Evolutionary conservation across 2,888 invertebrate genomes (phyloP), one percentile per base, ranked within the genome.

Genomic region (Papilio demoleus): DNA sequence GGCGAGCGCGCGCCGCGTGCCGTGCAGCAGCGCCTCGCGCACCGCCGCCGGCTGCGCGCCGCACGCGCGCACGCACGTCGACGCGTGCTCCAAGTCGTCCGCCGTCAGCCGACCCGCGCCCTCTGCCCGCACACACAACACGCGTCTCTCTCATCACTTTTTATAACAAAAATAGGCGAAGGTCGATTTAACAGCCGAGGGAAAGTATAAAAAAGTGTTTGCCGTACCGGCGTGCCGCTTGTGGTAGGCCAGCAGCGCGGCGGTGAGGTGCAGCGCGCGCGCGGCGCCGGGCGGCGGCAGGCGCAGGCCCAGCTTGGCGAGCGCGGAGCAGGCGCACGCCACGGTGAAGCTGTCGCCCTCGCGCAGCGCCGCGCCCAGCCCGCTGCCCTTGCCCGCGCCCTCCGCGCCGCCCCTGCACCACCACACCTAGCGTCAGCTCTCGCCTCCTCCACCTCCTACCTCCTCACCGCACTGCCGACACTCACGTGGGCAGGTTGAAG

Each of bases 321-420:
- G 93, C 36, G 98, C 97, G 1, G 98, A 97, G 53, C 98, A 97
- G 22, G 99, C 92, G 50, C 98, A 96, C 14, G 99, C 98, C 1
- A 97, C 98, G 71, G 99, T 96, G 90, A 99, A 99, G 88, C 98
- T 98, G 82, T 99, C 98, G 1, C 99, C 99, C 74, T 97, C 96
- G 93, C 98, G 95, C 80, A 99, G 94, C 81, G 98, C 98, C 75
- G 96, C 95, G 42, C 98, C 94, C 68, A 99, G 89, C 8, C 97
- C 95, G 0, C 74, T 70, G 17, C 73, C 79, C 0, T 72, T 0
- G 12, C 36, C 22, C 3, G 36, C 62, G 2, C 72, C 24, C 9
- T 65, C 24, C 1, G 59, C 71, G 17, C 47, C 31, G 68, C 66
- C 38, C 71, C 73, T 67, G 36, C 19, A 36, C n/a, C 62, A 4